Base-by-base conservation (phyloP, 2,888 invertebrate genomes). In the Parelbella ahira region DNA sequence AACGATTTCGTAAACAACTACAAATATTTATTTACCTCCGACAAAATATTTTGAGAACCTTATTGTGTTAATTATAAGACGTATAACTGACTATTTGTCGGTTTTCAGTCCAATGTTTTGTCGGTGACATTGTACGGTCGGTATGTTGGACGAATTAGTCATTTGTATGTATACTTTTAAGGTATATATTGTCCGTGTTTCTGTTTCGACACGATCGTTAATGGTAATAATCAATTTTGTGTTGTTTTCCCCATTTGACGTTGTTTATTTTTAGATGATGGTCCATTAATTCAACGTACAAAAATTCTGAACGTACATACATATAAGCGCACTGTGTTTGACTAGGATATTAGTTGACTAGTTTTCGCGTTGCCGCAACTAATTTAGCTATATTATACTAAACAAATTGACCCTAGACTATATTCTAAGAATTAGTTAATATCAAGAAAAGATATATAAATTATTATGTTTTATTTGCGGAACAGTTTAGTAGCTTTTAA, bases 141-240 rank as follows among this genome's bases (percentile, higher is more conserved):
- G 74, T 75, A 80, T 83, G 75, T 73, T 62, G 64, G 60, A 60
- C 64, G 64, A 68, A 81, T 82, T 76, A 80, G 73, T 77, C 76
- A 79, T 71, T 59, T 58, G 65, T 70, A 68, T 60, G 61, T 64
- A 62, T 75, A 67, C 67, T 68, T 73, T 76, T 75, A 51, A 68
- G 65, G 67, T 76, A 74, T 75, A 71, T 70, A 72, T 70, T 73
- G 65, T 64, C 63, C 63, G 66, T 77, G 79, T 34, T 30, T 43
- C 25, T 43, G 43, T 80, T 77, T 73, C 75, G 66, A 81, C 83
- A 76, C 69, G 65, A 59, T 53, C 60, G 65, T 63, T 86, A 84
- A 84, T 86, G 80, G 74, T 63, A 53, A 63, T 69, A 77, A 86
- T 86, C 80, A 81, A 84, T 86, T 81, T 63, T 62, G 61, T 59